Base-by-base conservation (phyloP, 2,797 vertebrate genomes). In the Pachyuromys duprasi region DNA sequence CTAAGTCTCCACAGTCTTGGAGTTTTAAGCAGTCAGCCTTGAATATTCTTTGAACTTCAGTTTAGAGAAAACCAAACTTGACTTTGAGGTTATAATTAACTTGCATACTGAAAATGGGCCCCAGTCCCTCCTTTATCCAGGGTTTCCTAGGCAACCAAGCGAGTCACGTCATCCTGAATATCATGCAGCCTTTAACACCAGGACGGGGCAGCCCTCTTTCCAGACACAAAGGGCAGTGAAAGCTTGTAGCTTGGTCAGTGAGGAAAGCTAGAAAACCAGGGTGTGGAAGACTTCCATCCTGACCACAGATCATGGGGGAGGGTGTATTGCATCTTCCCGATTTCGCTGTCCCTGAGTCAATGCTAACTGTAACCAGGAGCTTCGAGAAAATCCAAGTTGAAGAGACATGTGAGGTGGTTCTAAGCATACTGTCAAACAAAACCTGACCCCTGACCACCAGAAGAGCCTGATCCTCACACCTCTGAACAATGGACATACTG, bases 301-400 rank as follows among this genome's bases (percentile, higher is more conserved):
- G 36, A 65, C 9, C 11, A 9, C 0, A 14, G 57, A 65, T n/a
- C 55, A 26, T 22, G 20, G 84, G n/a, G 28, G 15, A 74, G 33
- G n/a, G 3, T 0, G 0, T 63, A 36, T 9, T 1, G 17, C 4
- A 57, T 0, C 8, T 11, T 26, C 33, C 18, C 31, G 5, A 42
- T 28, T 8, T 17, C 33, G 28, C 12, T 31, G 67, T 82, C 20
- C 55, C 14, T 49, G 45, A 17, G 22, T 28, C 45, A 55, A 62
- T 2, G 26, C 63, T 28, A 72, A 6, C 53, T 49, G 13, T 18
- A 24, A 20, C 8, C 17, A 1, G 3, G 33, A 33, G 26, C 22
- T 42, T 76, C 0, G 0, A 87, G 55, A 57, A 62, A 9, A 36
- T 8, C 49, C 11, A 28, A 36, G 24, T 15, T 36, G 3, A 14